A percentile compares a stretch with the other conserved stretches of the same genome.
phyloP scores from a whole-genome alignment of 2,113 vertebrate genomes.

The Oenanthe oenanthe region DNA sequence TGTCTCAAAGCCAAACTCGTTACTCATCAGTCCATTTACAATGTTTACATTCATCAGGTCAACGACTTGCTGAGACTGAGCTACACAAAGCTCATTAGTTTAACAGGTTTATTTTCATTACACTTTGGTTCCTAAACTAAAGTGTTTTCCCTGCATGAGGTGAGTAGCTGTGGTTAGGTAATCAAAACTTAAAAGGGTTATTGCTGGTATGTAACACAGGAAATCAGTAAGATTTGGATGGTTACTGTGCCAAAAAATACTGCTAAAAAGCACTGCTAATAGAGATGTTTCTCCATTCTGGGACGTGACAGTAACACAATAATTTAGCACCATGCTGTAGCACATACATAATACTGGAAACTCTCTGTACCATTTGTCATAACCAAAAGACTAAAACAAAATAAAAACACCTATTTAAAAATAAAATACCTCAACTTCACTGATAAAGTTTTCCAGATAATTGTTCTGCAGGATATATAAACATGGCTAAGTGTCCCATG shows the following conservation, averaged over 20 bases:
- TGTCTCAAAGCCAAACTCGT: background rate
- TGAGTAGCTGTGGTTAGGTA: background rate
- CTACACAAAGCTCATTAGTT: background rate
- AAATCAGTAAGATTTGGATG: constrained; percentile 10
- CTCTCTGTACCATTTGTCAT: background rate
- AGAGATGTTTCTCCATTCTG: background rate
- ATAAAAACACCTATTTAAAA: background rate
- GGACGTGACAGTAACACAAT: background rate
- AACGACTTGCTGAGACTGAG: background rate
- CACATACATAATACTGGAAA: background rate
- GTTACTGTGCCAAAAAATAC: background rate
- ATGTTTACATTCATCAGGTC: background rate
- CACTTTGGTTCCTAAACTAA: background rate
- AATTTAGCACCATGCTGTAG: background rate
- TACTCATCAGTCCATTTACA: background rate
- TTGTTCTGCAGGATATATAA: background rate
- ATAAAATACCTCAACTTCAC: background rate
- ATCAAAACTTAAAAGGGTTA: background rate
- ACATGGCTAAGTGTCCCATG: background rate
- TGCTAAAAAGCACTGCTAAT: background rate
- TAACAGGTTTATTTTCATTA: constrained; percentile 45
- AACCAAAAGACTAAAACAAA: background rate
- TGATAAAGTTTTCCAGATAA: background rate
- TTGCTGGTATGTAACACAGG: constrained; percentile 33
- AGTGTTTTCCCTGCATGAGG: background rate